Percentiles rank a stretch among this genome's conserved stretches.
Conservation (phyloP, 1,140 invertebrate species). For the Calephelis nemesis region DNA sequence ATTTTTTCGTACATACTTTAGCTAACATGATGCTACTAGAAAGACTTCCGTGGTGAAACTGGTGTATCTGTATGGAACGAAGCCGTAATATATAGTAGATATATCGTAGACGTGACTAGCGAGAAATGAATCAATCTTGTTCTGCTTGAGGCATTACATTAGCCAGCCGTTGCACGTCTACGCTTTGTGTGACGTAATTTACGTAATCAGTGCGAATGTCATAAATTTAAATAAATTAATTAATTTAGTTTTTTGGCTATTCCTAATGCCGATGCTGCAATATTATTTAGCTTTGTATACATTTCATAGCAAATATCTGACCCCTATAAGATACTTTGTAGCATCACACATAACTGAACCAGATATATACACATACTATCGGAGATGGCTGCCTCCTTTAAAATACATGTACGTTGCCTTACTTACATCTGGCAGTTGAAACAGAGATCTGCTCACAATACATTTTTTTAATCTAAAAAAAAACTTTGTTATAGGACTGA, state of each 20-base stretch:
- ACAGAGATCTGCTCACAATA: too few relatives aligned
- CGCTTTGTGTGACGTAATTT: conserved; percentile 68
- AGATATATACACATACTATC: too few relatives aligned
- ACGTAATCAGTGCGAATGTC: conserved; percentile 75
- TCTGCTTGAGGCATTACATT: conserved; percentile 63
- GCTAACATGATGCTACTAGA: conserved; percentile 70
- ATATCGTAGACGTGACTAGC: conserved; percentile 76
- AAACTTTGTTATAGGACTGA: too few relatives aligned
- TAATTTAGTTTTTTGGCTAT: background rate
- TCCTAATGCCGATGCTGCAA: too few relatives aligned
- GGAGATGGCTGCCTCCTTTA: too few relatives aligned
- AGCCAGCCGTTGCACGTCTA: conserved; percentile 55
- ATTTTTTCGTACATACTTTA: conserved; percentile 52
- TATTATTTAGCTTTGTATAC: too few relatives aligned
- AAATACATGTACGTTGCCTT: too few relatives aligned
- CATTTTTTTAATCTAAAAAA: too few relatives aligned
- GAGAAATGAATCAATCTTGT: conserved; percentile 73
- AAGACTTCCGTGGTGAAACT: conserved; percentile 72
- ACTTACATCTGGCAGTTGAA: too few relatives aligned
- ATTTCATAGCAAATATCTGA: too few relatives aligned
- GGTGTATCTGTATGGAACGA: conserved; percentile 72
- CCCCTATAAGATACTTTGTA: too few relatives aligned
- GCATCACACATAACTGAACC: too few relatives aligned
- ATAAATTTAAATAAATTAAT: conserved; percentile 13
- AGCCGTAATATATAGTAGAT: conserved; percentile 76